phyloP scores from a whole-genome alignment of 2,113 vertebrate genomes.

The Oncorhynchus mykiss region DNA sequence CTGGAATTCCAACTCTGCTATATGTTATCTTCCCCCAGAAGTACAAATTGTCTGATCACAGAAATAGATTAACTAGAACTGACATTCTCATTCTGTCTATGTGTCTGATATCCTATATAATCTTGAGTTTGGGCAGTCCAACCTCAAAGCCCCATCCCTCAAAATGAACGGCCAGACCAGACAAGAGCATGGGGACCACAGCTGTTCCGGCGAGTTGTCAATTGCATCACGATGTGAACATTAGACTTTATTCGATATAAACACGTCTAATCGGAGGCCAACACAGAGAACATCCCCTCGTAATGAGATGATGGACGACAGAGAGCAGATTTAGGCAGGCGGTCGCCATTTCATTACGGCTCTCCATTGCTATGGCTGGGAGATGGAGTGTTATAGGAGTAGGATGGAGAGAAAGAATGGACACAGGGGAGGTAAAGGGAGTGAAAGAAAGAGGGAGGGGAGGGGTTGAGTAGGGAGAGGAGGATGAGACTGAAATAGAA shows the following conservation, averaged over 20 bases:
- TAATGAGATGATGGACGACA: slow-evolving; percentile 49
- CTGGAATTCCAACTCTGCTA: neutral
- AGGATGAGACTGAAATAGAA: slow-evolving; percentile 6
- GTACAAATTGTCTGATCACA: neutral
- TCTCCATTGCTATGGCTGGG: slow-evolving; percentile 17
- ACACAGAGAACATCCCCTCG: slow-evolving; percentile 24
- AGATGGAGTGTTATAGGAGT: slow-evolving; percentile 32
- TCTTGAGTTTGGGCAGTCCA: neutral
- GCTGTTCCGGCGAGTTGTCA: slow-evolving; percentile 1
- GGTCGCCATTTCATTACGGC: slow-evolving; percentile 46
- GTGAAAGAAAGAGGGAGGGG: neutral
- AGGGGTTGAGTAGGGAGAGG: neutral
- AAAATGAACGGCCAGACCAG: neutral
- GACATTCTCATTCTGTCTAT: neutral
- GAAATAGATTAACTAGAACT: too few species aligned
- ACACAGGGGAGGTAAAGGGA: neutral
- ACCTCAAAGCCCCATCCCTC: neutral
- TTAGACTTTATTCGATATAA: slow-evolving; percentile 31
- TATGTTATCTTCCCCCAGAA: neutral
- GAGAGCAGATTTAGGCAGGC: slow-evolving; percentile 20
- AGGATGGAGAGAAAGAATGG: slow-evolving; percentile 9
- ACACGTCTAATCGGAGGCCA: slow-evolving; percentile 16
- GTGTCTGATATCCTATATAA: slow-evolving; percentile 10
- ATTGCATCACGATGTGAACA: neutral
- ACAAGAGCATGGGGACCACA: slow-evolving; percentile 1